Evolutionary conservation across 2,797 vertebrate species (phyloP).

Genomic region (Rhincodon typus): DNA sequence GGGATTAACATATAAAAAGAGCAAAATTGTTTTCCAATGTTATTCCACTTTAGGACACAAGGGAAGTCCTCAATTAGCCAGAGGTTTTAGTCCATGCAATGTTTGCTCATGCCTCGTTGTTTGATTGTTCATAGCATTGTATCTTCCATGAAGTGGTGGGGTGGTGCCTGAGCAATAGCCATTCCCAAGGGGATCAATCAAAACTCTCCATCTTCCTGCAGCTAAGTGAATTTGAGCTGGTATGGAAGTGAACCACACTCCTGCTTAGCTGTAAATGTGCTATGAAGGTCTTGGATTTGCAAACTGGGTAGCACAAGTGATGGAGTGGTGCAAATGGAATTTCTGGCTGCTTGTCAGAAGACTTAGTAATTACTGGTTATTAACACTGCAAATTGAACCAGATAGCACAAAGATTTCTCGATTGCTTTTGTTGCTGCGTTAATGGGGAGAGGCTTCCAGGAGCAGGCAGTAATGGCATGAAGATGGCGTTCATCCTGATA

Average conservation of each 20-base stretch:
- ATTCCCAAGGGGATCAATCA: background rate
- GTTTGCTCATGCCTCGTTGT: background rate
- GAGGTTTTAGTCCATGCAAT: background rate
- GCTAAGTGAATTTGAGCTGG: background rate
- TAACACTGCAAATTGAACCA: background rate
- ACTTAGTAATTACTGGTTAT: background rate
- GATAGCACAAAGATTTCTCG: background rate
- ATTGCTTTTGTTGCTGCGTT: background rate
- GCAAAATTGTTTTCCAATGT: background rate
- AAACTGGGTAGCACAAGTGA: background rate
- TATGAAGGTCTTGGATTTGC: background rate
- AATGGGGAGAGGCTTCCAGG: background rate
- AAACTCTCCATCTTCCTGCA: background rate
- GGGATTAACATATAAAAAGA: background rate
- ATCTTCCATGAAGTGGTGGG: background rate
- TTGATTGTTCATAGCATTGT: background rate
- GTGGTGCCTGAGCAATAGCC: background rate
- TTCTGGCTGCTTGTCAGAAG: background rate
- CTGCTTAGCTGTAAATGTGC: background rate
- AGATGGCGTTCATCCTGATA: background rate
- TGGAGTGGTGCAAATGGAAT: background rate
- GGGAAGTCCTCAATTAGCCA: background rate
- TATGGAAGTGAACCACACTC: background rate
- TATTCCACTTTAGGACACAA: background rate
- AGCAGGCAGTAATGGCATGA: background rate